These are phyloP conservation scores for Conus betulinus DNA, from an alignment of 1,140 invertebrate genomes.

Conservation along the genomic window DNA sequence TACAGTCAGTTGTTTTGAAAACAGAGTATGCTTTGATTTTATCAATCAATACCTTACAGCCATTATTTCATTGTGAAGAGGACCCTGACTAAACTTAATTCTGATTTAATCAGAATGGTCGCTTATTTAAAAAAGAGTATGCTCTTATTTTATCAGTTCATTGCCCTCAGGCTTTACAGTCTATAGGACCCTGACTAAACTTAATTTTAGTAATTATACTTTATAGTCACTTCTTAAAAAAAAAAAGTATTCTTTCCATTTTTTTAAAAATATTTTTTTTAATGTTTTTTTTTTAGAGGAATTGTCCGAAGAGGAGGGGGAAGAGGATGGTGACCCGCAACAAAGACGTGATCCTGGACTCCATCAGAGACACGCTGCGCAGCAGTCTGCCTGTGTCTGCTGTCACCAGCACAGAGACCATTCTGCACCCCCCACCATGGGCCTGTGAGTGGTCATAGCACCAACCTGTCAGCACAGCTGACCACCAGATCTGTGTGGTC, in stretches of 20 bases:
- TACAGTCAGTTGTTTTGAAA: no score
- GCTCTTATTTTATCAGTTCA: not conserved
- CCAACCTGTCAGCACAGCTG: no score
- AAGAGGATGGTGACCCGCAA: constrained; percentile 37
- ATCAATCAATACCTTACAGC: no score
- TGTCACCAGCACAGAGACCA: constrained; percentile 79
- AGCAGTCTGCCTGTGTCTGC: constrained; percentile 79
- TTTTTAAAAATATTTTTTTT: not conserved
- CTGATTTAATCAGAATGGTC: not conserved
- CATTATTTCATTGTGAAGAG: no score
- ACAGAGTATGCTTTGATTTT: no score
- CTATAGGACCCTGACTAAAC: not conserved
- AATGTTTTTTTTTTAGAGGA: not conserved
- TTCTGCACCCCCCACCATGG: constrained; percentile 78
- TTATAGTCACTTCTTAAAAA: not conserved
- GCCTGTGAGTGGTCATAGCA: constrained; percentile 66
- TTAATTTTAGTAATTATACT: not conserved
- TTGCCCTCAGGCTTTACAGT: no score
- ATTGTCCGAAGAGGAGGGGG: constrained; percentile 6
- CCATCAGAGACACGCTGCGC: constrained; percentile 76
- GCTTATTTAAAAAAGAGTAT: not conserved
- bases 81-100: no score
- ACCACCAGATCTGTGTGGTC: no score
- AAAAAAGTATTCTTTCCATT: not conserved
- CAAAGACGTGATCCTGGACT: constrained; percentile 60